A percentile compares a stretch with the other conserved stretches of the same genome.
These are phyloP conservation scores for Minunthozetes semirufus DNA, from an alignment of 2,888 invertebrate genomes.

Conservation along the genomic window DNA sequence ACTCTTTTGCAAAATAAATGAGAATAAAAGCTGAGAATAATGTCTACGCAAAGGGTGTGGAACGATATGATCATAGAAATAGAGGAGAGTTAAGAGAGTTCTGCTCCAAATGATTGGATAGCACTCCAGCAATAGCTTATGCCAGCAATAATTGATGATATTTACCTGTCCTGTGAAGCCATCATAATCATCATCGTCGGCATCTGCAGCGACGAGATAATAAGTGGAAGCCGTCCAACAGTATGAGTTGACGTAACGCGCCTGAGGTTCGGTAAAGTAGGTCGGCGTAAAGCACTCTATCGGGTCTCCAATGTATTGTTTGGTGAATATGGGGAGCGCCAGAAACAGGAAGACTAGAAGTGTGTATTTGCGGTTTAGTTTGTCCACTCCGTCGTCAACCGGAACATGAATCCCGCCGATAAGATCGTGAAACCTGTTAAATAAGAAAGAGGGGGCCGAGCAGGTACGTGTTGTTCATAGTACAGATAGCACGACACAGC, in stretches of 20 bases:
- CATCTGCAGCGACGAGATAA: conserved; percentile 45
- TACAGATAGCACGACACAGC: not conserved
- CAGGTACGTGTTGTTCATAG: conserved; percentile 8
- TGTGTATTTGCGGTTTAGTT: conserved; percentile 51
- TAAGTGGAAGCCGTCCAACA: conserved; percentile 49
- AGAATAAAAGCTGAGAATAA: not conserved
- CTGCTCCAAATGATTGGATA: not conserved
- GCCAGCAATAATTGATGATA: not conserved
- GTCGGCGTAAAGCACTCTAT: conserved; percentile 51
- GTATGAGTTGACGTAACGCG: conserved; percentile 47
- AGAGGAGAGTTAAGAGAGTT: not conserved
- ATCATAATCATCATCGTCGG: conserved; percentile 42
- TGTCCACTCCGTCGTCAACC: conserved; percentile 50
- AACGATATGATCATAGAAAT: not conserved
- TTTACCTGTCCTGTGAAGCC: conserved; percentile 36
- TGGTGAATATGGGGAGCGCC: conserved; percentile 50
- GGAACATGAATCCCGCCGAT: conserved; percentile 46
- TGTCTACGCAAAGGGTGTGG: conserved; percentile 1
- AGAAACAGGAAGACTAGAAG: conserved; percentile 49
- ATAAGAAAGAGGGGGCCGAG: conserved; percentile 5
- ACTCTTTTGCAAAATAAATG: conserved; percentile 20
- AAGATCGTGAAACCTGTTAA: conserved; percentile 45
- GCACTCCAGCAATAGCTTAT: not conserved
- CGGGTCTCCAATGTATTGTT: conserved; percentile 52
- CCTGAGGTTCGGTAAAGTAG: conserved; percentile 47